Conservation (phyloP, 2,113 vertebrate genomes). For the Ranitomeya variabilis region DNA sequence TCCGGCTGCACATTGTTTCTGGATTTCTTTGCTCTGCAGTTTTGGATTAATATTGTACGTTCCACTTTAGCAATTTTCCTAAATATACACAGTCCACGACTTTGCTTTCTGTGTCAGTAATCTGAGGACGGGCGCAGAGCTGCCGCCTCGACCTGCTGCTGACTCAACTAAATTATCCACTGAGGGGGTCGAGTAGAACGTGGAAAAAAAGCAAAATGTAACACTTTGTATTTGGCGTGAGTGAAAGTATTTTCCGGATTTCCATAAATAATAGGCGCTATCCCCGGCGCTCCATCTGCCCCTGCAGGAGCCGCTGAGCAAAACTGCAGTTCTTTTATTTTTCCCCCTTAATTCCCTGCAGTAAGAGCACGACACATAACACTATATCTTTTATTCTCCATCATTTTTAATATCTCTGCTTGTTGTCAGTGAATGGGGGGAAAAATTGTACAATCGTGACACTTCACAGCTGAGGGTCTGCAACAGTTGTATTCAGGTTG, state of each 20-base stretch:
- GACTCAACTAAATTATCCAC: not conserved
- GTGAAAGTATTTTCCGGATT: not conserved
- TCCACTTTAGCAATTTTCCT: conserved; percentile 14
- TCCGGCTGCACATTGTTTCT: not conserved
- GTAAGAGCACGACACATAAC: no score
- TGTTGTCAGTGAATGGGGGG: no score
- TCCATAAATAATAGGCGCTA: not conserved
- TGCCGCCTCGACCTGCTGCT: not conserved
- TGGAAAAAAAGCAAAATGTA: not conserved
- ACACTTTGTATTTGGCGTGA: not conserved
- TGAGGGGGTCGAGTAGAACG: not conserved
- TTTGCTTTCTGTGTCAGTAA: not conserved
- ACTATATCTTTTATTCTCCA: no score
- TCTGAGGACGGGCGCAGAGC: not conserved
- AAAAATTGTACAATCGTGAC: no score
- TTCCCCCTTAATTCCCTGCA: no score
- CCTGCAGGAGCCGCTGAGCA: not conserved
- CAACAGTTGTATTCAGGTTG: no score
- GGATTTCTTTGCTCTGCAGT: not conserved
- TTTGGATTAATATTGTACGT: not conserved
- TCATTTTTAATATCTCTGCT: no score
- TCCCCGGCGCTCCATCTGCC: not conserved
- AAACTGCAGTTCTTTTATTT: not conserved
- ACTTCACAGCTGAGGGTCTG: no score
- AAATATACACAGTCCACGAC: not conserved